Evolutionary conservation across 2,113 vertebrate genomes (phyloP).

Genomic region (Cygnus buccinator): DNA sequence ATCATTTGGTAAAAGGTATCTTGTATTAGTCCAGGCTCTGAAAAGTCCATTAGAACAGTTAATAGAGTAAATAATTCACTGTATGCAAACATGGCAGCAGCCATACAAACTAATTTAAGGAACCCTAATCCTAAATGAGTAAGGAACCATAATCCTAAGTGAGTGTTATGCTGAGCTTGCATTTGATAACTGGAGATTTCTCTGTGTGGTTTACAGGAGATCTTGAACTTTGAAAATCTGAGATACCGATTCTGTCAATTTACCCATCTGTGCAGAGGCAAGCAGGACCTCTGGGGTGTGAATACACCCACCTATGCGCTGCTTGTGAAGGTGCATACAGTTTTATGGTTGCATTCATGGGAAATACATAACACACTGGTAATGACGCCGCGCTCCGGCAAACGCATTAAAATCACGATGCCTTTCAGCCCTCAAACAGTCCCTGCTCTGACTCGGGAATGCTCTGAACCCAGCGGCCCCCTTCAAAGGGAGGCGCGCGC

Average conservation of each 20-base stretch:
- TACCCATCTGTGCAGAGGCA: background rate
- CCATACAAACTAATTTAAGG: background rate
- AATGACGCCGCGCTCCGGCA: background rate
- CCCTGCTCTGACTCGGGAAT: background rate
- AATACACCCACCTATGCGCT: background rate
- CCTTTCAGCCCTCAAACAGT: background rate
- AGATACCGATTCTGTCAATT: background rate
- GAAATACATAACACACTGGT: background rate
- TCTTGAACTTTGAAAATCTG: background rate
- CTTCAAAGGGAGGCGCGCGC: background rate
- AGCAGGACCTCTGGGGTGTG: background rate
- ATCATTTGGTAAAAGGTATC: background rate
- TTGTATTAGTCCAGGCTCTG: slow-evolving; percentile 18
- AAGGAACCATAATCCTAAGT: background rate
- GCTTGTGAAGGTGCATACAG: background rate
- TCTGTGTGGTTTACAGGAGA: background rate
- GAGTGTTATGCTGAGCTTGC: background rate
- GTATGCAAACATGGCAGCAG: background rate
- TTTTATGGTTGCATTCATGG: background rate
- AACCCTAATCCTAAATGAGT: background rate
- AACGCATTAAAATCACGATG: background rate
- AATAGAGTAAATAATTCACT: slow-evolving; percentile 43
- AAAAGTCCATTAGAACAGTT: slow-evolving; percentile 6
- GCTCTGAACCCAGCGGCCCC: background rate
- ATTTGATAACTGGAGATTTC: background rate